phyloP scores from a whole-genome alignment of 2,888 invertebrate genomes.

The Myopa testacea region DNA sequence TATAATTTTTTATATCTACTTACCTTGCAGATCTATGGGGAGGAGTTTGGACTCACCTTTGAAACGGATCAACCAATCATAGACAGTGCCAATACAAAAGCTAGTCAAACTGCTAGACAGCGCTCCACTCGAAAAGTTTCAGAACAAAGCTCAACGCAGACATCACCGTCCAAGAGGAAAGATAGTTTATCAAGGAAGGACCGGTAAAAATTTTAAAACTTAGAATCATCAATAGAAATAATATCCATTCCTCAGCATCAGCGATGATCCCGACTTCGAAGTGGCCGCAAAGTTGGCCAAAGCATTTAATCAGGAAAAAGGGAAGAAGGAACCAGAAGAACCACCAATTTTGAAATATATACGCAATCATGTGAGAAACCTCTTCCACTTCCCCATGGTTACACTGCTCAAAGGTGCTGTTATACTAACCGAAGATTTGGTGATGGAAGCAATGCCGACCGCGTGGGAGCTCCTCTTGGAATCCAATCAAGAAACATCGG shows the following conservation, averaged over 20 bases:
- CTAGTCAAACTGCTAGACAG: constrained; percentile 56
- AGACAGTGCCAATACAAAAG: constrained; percentile 61
- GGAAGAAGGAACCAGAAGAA: constrained; percentile 72
- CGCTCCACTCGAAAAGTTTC: constrained; percentile 78
- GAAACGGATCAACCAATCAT: constrained; percentile 70
- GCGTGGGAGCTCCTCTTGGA: constrained; percentile 97
- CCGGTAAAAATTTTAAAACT: constrained; percentile 68
- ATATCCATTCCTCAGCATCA: constrained; percentile 53
- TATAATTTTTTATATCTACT: not conserved
- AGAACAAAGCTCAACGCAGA: constrained; percentile 82
- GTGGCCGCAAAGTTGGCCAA: constrained; percentile 65
- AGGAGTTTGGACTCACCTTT: constrained; percentile 80
- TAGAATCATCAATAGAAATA: not conserved
- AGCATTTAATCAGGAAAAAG: constrained; percentile 65
- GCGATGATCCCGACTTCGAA: constrained; percentile 66
- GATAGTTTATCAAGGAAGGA: constrained; percentile 80
- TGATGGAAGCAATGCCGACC: constrained; percentile 88
- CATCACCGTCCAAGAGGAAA: constrained; percentile 82
- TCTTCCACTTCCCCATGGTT: constrained; percentile 91
- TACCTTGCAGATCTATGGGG: constrained; percentile 79
- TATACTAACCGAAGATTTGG: constrained; percentile 87
- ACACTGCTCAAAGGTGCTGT: constrained; percentile 90
- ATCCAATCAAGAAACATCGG: constrained; percentile 86
- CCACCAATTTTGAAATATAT: constrained; percentile 84
- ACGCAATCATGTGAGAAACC: constrained; percentile 82